Conservation (phyloP, 2,113 vertebrate genomes). For the Monopterus albus region DNA sequence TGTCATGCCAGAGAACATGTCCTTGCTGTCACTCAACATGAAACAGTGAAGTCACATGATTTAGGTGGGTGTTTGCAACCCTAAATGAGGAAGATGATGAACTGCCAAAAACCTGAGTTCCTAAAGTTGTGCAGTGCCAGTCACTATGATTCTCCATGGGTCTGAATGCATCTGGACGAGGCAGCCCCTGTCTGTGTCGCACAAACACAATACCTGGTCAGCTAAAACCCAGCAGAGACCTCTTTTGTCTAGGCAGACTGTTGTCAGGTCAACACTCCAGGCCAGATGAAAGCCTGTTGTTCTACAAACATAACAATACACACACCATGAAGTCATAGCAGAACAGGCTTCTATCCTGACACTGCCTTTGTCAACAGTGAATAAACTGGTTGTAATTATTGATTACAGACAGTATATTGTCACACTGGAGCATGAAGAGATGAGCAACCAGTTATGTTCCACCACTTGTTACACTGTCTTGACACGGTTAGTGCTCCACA, state of each 20-base stretch:
- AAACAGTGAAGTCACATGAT: neutral
- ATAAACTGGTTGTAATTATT: neutral
- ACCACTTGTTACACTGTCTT: too few relatives aligned
- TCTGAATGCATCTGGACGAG: neutral
- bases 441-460: too few relatives aligned
- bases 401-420: neutral
- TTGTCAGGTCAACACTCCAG: neutral
- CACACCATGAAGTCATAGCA: slow-evolving; percentile 1
- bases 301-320: neutral
- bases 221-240: neutral
- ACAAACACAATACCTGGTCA: too few relatives aligned
- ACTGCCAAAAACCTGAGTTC: neutral
- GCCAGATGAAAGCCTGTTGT: slow-evolving; percentile 2
- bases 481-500: too few relatives aligned
- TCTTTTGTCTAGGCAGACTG: neutral
- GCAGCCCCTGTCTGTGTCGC: neutral
- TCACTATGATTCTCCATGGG: neutral
- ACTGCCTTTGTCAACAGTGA: neutral
- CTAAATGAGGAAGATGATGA: slow-evolving; percentile 3
- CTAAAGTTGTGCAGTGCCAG: neutral
- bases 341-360: neutral
- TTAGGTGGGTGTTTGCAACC: neutral
- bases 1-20: neutral
- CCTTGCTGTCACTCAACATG: neutral
- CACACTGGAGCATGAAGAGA: neutral